Evolutionary conservation across 2,888 invertebrate genomes (phyloP).

Genomic region (Lasioglossum leucozonium): DNA sequence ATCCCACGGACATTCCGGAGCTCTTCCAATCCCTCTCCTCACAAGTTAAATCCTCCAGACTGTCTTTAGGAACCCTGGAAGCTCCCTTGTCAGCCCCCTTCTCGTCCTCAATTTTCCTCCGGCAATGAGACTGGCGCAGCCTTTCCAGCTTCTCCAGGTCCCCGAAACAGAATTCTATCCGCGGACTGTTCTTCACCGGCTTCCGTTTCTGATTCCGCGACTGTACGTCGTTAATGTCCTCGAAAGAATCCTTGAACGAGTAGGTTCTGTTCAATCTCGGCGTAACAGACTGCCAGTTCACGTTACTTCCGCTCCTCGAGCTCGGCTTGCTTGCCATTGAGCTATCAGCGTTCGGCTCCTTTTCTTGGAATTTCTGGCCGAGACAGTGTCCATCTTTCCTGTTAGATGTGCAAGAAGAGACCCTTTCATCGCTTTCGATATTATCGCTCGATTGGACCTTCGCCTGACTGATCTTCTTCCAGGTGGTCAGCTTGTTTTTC

Average conservation of each 20-base stretch:
- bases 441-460: not conserved
- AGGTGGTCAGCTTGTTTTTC: constrained; percentile 64
- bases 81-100: not conserved
- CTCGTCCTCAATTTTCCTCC: not conserved
- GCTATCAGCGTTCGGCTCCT: not conserved
- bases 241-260: constrained; percentile 50
- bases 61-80: not conserved
- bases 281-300: constrained; percentile 13
- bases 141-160: constrained; percentile 10
- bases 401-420: not conserved
- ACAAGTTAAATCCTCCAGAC: not conserved
- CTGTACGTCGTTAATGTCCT: not conserved
- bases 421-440: not conserved
- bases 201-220: constrained; percentile 24
- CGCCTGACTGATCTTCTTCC: constrained; percentile 71
- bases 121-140: not conserved
- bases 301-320: not conserved
- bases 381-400: not conserved
- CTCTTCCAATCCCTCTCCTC: not conserved
- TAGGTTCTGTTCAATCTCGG: constrained; percentile 59
- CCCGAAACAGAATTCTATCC: constrained; percentile 57
- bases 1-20: not conserved
- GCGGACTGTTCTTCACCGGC: constrained; percentile 57
- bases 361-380: too few relatives aligned
- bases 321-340: not conserved